Percentiles rank a stretch among this genome's conserved stretches.
phyloP scores from a whole-genome alignment of 2,797 vertebrate species.

The Gorsachius magnificus region DNA sequence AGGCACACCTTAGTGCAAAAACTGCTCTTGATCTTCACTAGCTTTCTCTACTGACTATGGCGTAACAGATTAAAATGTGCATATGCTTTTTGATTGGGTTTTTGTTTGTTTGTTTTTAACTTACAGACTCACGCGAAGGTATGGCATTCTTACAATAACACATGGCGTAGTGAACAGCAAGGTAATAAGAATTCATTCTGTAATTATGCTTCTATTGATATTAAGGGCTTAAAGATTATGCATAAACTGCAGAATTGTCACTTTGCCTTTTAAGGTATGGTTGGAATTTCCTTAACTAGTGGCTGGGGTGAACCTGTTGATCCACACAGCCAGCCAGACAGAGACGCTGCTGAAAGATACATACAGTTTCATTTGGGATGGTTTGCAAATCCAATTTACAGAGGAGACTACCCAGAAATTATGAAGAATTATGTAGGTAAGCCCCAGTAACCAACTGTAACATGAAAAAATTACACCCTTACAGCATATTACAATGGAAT shows the following conservation, averaged over 20 bases:
- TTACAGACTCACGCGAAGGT: slow-evolving; percentile 88
- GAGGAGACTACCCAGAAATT: slow-evolving; percentile 94
- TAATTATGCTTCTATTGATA: not conserved
- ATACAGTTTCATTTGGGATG: slow-evolving; percentile 93
- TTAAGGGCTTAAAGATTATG: not conserved
- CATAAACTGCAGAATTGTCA: not conserved
- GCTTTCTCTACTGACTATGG: not conserved
- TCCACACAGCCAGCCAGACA: slow-evolving; percentile 84
- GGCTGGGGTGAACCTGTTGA: slow-evolving; percentile 93
- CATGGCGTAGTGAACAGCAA: slow-evolving; percentile 86
- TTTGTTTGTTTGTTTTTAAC: not conserved
- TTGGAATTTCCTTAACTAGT: slow-evolving; percentile 91
- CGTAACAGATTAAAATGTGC: not conserved
- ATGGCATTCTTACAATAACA: slow-evolving; percentile 89
- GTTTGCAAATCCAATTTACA: slow-evolving; percentile 93
- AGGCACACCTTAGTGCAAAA: not conserved
- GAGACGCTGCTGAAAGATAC: slow-evolving; percentile 91
- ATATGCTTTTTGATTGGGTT: not conserved
- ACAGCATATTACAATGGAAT: not conserved
- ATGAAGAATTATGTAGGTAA: slow-evolving; percentile 93
- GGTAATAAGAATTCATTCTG: slow-evolving; percentile 71
- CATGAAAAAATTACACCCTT: not conserved
- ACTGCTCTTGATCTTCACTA: not conserved
- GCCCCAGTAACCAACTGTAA: not conserved
- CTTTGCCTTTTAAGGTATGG: slow-evolving; percentile 78